Percentiles rank a stretch among this genome's conserved stretches.
These are phyloP conservation scores for Euphonia xanthogaster DNA, from an alignment of 2,797 vertebrate species.

Conservation along the genomic window DNA sequence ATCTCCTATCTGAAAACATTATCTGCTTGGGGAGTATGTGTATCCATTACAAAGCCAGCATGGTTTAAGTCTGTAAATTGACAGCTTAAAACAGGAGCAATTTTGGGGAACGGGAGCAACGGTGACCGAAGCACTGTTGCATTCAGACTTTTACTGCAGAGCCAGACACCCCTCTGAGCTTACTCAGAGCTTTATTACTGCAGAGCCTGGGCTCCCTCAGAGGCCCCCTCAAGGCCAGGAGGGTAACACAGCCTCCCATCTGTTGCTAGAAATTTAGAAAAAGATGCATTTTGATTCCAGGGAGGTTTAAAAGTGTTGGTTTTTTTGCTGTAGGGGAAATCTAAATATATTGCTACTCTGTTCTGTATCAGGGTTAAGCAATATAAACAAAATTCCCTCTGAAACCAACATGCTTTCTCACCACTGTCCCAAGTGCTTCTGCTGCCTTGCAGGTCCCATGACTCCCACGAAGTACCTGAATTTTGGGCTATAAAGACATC, in stretches of 20 bases:
- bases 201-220: not conserved
- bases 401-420: not conserved
- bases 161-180: not conserved
- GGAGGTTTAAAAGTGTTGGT: not conserved
- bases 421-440: not conserved
- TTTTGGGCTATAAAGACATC: not conserved
- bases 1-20: not conserved
- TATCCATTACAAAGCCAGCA: not conserved
- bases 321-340: not conserved
- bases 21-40: not conserved
- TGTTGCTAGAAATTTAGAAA: not conserved
- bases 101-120: not conserved
- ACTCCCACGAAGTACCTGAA: rapidly evolving
- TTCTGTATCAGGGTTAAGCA: not conserved
- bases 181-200: not conserved
- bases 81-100: not conserved
- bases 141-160: not conserved
- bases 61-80: not conserved
- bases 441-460: not conserved
- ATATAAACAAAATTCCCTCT: not conserved
- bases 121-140: not conserved
- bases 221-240: not conserved
- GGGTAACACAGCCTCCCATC: not conserved
- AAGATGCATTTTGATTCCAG: not conserved
- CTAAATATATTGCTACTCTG: not conserved